These are phyloP conservation scores for Apaloderma vittatum DNA, from an alignment of 2,113 vertebrate species.

Conservation along the genomic window DNA sequence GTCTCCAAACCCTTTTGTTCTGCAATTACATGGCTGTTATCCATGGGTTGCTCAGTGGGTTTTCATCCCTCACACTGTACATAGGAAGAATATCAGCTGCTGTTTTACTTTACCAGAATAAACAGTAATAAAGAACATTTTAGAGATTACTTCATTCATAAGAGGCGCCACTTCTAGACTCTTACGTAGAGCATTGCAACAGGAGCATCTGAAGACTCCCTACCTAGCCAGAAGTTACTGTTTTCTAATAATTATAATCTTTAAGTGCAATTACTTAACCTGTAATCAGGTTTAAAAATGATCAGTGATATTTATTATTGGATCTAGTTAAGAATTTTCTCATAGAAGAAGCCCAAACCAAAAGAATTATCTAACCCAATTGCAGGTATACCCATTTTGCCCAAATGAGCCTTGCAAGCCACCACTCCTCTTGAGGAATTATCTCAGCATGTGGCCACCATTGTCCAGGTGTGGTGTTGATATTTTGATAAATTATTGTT, in stretches of 20 bases:
- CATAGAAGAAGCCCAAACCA: neutral
- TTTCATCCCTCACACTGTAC: conserved; percentile 52
- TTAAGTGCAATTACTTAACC: neutral
- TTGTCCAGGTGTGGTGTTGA: neutral
- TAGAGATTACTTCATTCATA: conserved; percentile 15
- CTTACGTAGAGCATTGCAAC: neutral
- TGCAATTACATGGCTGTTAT: conserved; percentile 74
- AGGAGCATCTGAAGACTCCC: neutral
- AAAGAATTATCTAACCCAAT: neutral
- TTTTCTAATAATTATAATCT: neutral
- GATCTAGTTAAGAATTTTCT: neutral
- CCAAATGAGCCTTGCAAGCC: neutral
- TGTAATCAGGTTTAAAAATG: neutral
- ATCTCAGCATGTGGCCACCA: accelerated
- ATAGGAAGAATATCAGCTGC: conserved; percentile 47
- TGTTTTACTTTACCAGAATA: conserved; percentile 65
- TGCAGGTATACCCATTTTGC: neutral
- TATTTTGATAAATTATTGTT: neutral
- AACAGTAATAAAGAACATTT: conserved; percentile 30
- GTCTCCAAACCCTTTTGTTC: conserved; percentile 75
- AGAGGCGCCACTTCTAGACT: neutral
- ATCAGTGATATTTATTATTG: neutral
- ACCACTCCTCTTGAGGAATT: neutral
- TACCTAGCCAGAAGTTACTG: neutral
- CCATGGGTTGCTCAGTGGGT: conserved; percentile 56